Conservation (phyloP, 2,888 invertebrate genomes). For the Drosophila melanosoma region DNA sequence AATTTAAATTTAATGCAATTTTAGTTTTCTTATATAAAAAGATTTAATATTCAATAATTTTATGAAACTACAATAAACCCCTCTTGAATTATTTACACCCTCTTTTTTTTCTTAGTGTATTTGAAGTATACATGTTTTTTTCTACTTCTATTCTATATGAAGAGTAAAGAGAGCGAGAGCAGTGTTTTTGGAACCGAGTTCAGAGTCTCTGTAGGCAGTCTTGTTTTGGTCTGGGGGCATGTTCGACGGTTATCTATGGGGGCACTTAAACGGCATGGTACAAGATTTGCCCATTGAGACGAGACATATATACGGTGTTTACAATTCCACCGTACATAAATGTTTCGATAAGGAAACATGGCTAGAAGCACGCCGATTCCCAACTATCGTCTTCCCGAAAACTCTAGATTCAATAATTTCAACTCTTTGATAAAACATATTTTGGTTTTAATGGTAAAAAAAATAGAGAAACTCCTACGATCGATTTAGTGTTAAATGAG, state of each 20-base stretch:
- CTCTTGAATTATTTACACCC: neutral
- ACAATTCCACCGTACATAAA: slow-evolving; percentile 57
- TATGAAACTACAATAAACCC: neutral
- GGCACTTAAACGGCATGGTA: slow-evolving; percentile 53
- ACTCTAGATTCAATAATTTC: neutral
- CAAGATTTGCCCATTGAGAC: slow-evolving; percentile 78
- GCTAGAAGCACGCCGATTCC: slow-evolving; percentile 32
- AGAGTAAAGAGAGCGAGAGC: neutral
- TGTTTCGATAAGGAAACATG: slow-evolving; percentile 68
- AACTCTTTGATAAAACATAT: neutral
- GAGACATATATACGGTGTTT: slow-evolving; percentile 54
- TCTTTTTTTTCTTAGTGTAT: neutral
- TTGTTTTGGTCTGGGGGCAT: slow-evolving; percentile 35
- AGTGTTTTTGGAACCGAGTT: slow-evolving; percentile 27
- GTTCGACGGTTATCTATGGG: slow-evolving; percentile 65
- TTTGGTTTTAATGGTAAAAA: neutral
- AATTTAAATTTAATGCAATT: neutral
- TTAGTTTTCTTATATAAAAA: neutral
- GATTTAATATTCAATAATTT: neutral
- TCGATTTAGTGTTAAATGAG: slow-evolving; percentile 62
- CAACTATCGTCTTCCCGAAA: slow-evolving; percentile 4
- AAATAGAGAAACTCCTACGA: neutral
- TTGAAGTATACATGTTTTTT: slow-evolving; percentile 25
- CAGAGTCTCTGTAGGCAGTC: slow-evolving; percentile 24
- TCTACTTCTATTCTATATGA: slow-evolving; percentile 23